phyloP scores from a whole-genome alignment of 1,140 invertebrate genomes.

The Drosophila suzukii region DNA sequence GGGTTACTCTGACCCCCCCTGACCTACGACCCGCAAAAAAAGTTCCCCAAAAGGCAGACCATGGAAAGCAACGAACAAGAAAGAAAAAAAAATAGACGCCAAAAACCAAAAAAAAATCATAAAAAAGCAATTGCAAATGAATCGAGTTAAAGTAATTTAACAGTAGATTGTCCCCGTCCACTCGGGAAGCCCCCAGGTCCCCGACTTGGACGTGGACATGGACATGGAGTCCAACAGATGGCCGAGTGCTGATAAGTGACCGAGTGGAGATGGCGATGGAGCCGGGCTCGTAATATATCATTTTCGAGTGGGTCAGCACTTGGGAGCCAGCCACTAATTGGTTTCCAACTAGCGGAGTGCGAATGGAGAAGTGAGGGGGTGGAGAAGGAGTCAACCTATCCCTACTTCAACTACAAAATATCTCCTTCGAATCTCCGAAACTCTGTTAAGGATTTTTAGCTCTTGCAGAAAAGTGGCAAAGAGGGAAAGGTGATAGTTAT shows the following conservation, averaged over 20 bases:
- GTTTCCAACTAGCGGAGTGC: constrained; percentile 23
- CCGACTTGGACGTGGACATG: not conserved
- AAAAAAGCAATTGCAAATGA: constrained; percentile 72
- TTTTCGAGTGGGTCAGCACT: constrained; percentile 45
- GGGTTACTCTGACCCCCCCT: constrained; percentile 1
- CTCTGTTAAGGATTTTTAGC: not conserved
- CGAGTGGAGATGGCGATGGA: constrained; percentile 2
- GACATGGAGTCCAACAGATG: constrained; percentile 46
- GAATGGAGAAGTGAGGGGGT: too few species aligned
- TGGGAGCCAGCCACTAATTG: constrained; percentile 41
- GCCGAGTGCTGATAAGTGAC: constrained; percentile 55
- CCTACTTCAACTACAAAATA: not conserved
- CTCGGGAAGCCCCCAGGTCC: not conserved
- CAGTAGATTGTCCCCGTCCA: constrained; percentile 58
- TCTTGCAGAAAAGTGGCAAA: not conserved
- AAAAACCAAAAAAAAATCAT: constrained; percentile 15
- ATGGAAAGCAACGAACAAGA: constrained; percentile 1
- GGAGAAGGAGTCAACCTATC: not conserved
- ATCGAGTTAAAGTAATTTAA: constrained; percentile 79
- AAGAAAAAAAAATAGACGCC: constrained; percentile 17
- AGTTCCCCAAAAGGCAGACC: constrained; percentile 5
- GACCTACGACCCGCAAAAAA: not conserved
- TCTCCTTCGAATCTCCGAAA: not conserved
- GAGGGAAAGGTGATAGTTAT: not conserved
- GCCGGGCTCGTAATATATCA: constrained; percentile 34